Evolutionary conservation across 2,797 vertebrate genomes (phyloP).

Genomic region (Gymnoscopelus microlampas): DNA sequence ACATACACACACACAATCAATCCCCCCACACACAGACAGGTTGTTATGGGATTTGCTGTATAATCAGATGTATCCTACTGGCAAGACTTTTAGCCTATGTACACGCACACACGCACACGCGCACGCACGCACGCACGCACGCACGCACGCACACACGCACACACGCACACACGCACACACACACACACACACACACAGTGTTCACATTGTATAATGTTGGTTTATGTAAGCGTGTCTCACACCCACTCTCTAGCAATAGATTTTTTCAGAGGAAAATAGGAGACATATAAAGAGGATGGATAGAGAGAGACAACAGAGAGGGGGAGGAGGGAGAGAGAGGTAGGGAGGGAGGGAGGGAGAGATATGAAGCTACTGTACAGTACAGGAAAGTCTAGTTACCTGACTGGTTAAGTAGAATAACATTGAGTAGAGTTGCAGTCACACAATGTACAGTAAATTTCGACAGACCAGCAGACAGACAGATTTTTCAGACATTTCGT

Average conservation of each 20-base stretch:
- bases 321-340: conserved; percentile 1
- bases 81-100: conserved; percentile 49
- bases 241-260: conserved; percentile 75
- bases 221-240: conserved; percentile 78
- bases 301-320: conserved; percentile 9
- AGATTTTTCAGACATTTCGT: too few relatives aligned
- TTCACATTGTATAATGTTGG: conserved; percentile 72
- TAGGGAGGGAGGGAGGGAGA: background rate
- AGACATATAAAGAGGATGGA: conserved; percentile 42
- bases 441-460: too few relatives aligned
- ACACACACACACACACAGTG: conserved; percentile 33
- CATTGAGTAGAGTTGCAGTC: too few relatives aligned
- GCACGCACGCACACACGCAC: conserved; percentile 18
- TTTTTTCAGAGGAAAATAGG: conserved; percentile 53
- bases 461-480: too few relatives aligned
- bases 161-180: conserved; percentile 4
- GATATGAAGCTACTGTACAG: conserved; percentile 1
- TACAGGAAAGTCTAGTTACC: too few relatives aligned
- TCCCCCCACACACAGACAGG: conserved; percentile 3
- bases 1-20: conserved; percentile 31
- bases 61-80: conserved; percentile 44
- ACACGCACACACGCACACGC: conserved; percentile 52
- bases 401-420: too few relatives aligned
- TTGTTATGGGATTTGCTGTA: conserved; percentile 9
- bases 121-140: conserved; percentile 41